Evolutionary conservation across 2,888 invertebrate genomes (phyloP).

Genomic region (Melinaea menophilus): DNA sequence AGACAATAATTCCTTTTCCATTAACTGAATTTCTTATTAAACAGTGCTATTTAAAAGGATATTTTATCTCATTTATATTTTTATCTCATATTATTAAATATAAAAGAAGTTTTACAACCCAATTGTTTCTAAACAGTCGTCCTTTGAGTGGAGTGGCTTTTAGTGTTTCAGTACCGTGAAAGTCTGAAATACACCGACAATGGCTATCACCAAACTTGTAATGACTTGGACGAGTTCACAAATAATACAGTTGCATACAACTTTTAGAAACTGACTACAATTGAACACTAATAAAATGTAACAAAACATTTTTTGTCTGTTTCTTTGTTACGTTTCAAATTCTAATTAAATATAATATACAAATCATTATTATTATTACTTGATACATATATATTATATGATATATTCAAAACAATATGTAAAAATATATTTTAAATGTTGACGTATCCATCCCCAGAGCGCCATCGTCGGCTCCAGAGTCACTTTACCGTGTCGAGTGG

Average conservation of each 20-base stretch:
- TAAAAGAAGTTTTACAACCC: background rate
- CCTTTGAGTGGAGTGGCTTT: background rate
- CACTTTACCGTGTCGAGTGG: slow-evolving; percentile 92
- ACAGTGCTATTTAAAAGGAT: too few relatives aligned
- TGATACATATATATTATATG: too few relatives aligned
- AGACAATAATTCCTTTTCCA: too few relatives aligned
- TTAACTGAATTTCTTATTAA: too few relatives aligned
- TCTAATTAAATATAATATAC: too few relatives aligned
- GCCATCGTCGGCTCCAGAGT: slow-evolving; percentile 92
- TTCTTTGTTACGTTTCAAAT: too few relatives aligned
- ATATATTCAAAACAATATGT: too few relatives aligned
- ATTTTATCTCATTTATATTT: too few relatives aligned
- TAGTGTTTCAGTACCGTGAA: background rate
- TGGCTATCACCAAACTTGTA: background rate
- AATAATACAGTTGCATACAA: background rate
- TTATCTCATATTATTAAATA: background rate
- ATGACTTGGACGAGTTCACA: slow-evolving; percentile 6
- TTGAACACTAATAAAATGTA: too few relatives aligned
- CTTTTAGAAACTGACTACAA: too few relatives aligned
- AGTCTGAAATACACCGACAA: background rate
- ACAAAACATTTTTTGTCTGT: too few relatives aligned
- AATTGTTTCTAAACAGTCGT: background rate
- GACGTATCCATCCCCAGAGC: slow-evolving; percentile 70
- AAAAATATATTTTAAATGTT: background rate
- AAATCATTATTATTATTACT: too few relatives aligned